Evolutionary conservation across 2,113 vertebrate species (phyloP).

Genomic region (Cheilinus undulatus): DNA sequence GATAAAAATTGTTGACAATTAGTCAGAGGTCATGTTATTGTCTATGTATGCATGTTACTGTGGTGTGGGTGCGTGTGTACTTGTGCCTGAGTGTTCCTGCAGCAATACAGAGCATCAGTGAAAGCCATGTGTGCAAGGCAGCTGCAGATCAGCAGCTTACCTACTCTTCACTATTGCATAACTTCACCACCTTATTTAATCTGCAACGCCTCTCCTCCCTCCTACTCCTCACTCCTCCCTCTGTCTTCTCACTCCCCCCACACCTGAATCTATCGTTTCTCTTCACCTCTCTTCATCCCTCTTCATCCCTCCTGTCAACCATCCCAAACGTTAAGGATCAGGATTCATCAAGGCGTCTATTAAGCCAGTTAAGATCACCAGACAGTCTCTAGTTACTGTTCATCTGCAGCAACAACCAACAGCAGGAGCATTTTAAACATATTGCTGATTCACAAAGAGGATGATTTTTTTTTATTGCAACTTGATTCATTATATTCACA

Average conservation of each 20-base stretch:
- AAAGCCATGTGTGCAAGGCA: constrained; percentile 39
- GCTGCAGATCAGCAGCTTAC: constrained; percentile 55
- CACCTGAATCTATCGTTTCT: not conserved
- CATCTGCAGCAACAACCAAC: constrained; percentile 24
- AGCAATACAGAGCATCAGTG: constrained; percentile 16
- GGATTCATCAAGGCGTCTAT: constrained; percentile 36
- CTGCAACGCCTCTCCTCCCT: constrained; percentile 12
- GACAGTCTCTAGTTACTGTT: constrained; percentile 33
- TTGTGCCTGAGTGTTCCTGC: constrained; percentile 14
- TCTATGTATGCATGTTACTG: not conserved
- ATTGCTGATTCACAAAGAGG: constrained; percentile 57
- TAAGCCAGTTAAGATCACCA: constrained; percentile 44
- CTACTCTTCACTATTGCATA: constrained; percentile 50
- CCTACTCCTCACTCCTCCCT: not conserved
- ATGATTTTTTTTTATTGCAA: constrained; percentile 6
- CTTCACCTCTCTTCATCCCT: constrained; percentile 2
- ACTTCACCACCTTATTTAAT: constrained; percentile 31
- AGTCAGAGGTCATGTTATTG: constrained; percentile 5
- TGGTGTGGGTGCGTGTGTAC: constrained; percentile 3
- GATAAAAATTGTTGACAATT: not conserved
- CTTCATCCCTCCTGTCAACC: not conserved
- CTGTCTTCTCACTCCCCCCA: not conserved
- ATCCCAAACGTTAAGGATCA: not conserved
- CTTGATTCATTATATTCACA: not conserved
- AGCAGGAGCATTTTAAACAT: constrained; percentile 52